Evolutionary conservation across 2,113 vertebrate species (phyloP), one percentile per base, ranked within the genome.

Genomic region (Lichenostomus cassidix): DNA sequence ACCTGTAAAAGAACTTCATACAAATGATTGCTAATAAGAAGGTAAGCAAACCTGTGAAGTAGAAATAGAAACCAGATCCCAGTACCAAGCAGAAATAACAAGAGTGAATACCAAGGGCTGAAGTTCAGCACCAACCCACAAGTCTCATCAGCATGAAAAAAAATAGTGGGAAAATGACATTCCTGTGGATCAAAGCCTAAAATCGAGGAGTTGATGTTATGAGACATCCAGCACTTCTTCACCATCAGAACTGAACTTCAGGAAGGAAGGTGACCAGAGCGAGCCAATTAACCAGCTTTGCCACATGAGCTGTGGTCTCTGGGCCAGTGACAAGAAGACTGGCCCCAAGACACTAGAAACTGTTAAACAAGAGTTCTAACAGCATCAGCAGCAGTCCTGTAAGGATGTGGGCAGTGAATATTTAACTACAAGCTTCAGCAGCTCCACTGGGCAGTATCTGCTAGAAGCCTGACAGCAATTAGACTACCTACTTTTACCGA

Each of bases 301-400:
- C 4, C 2, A 42, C 1, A 5, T 0, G 4, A 77, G 19, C 59
- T 63, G 47, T 29, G 37, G n/a, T 65, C 31, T 50, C 41, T 14
- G 29, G 10, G 25, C 15, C 46, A 81, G 37, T 24, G 53, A 44
- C 7, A 80, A 42, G 31, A 71, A 68, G 15, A 31, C 1, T 29
- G 41, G 33, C 16, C 29, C 14, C 25, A 53, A 70, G 52, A 92
- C 33, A 67, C 3, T 23, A 42, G 31, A 53, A 77, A 74, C 29
- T 24, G 39, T 55, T 53, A 74, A 67, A 47, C 31, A n/a, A 3
- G 77, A 47, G 42, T 84, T 74, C 13, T 39, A 84, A 59, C 24
- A 85, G 19, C 16, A 80, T n/a, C 49, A 88, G 68, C 24, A 70
- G 13, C 46, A 65, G 20, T 62, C 44, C 68, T 70, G 20, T 49